Base-by-base conservation (phyloP, 2,797 vertebrate genomes). In the Esox masquinongy region DNA sequence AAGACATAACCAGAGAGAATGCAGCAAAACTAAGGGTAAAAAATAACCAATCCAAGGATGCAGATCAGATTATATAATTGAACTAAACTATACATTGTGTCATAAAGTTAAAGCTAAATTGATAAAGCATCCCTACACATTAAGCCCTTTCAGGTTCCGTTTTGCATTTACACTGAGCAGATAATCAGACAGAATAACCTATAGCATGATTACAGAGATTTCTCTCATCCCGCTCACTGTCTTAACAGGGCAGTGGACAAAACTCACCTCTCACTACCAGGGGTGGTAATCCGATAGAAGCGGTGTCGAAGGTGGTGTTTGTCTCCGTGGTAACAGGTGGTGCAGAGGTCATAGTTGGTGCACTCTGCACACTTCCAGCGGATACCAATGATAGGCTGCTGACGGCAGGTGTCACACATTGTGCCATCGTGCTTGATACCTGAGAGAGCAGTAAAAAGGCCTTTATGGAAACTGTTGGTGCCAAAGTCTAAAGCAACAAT, bases 351-450 rank as follows among this genome's bases (percentile, higher is more conserved):
- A 51, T 99, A 99, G 93, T 99, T 99, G 19, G 98, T 99, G 90
- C 98, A 99, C 81, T 99, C 98, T 0, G 98, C 98, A 90, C 98
- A 99, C 86, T 99, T 99, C 98, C 98, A 99, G 83, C 98, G 96
- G 90, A 99, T 99, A 70, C 98, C 98, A 82, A 99, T 99, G 92
- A 99, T 99, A 31, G 98, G 98, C 76, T 99, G 98, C 84, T 99
- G 98, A 51, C 98, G 95, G 89, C 98, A 99, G 56, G 98, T 99
- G 89, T 99, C 98, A 88, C 98, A 99, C 98, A 99, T 99, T 81
- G 98, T 99, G 83, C 98, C 98, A 80, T 99, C 98, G 16, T 99
- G 98, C 84, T 99, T 99, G 88, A 99, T 99, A 83, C 98, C 98
- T 99, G 83, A 16, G 50, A 80, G n/a, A 73, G 39, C 5, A 49